A percentile compares a stretch with the other conserved stretches of the same genome.
Conservation (phyloP, 2,888 invertebrate species). For the Maniola hyperantus region DNA sequence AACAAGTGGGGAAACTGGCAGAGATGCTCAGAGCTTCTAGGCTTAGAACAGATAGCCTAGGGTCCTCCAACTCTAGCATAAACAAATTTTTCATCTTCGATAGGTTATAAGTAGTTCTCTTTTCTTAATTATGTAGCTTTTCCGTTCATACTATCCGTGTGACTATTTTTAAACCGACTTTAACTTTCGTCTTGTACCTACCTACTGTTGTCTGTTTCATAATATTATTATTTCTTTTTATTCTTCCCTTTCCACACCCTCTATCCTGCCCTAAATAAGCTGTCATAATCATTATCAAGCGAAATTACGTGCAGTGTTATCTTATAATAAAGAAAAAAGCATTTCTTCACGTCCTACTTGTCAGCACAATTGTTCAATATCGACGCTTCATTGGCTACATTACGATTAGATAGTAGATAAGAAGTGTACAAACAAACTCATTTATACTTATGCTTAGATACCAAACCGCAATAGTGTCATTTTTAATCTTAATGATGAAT, state of each 20-base stretch:
- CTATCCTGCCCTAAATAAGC: not conserved
- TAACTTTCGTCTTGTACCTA: too few relatives aligned
- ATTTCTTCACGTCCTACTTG: conserved; percentile 49
- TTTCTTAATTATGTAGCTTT: too few relatives aligned
- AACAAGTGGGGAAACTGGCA: too few relatives aligned
- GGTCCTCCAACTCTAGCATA: too few relatives aligned
- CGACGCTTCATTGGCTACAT: conserved; percentile 24
- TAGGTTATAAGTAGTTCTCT: too few relatives aligned
- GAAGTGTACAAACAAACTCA: conserved; percentile 13
- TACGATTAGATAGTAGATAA: conserved; percentile 30
- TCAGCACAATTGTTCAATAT: conserved; percentile 42
- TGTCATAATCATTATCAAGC: conserved; percentile 5
- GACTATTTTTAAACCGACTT: too few relatives aligned
- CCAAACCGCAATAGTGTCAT: not conserved
- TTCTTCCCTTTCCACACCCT: not conserved
- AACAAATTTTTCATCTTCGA: too few relatives aligned
- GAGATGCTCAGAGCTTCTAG: too few relatives aligned
- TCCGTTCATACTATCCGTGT: too few relatives aligned
- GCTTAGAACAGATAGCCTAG: too few relatives aligned
- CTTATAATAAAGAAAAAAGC: conserved; percentile 39
- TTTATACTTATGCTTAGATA: not conserved
- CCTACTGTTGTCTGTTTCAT: too few relatives aligned
- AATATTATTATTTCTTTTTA: not conserved
- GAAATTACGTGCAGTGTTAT: conserved; percentile 33
- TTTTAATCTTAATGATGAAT: not conserved